Base-by-base conservation (phyloP, 2,888 invertebrate species). In the Calameuta idolon region DNA sequence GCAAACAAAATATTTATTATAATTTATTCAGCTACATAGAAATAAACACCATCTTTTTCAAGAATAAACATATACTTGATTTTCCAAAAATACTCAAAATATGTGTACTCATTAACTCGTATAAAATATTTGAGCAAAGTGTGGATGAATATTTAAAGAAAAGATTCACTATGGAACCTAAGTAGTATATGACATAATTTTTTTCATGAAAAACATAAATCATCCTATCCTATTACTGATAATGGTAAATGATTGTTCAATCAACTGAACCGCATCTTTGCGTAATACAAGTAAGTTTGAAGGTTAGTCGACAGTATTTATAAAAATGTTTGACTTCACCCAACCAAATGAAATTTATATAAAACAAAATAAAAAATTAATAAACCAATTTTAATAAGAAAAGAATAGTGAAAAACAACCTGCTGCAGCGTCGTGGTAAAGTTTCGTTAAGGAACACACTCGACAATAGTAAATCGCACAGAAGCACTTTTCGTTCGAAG, bases 1-100 rank as follows among this genome's bases (percentile, higher is more conserved):
- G 80, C 55, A 82, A 79, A 84, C 11, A 76, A 12, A 82, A 12
- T 75, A 74, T 33, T 71, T 71, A 55, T 55, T 55, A 55, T 23
- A 55, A 55, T 55, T 55, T 9, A 23, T 15, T 15, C 40, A 40
- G 5, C 5, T 55, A 23, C 1, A 23, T 55, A 9, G 55, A 55
- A 55, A 23, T 9, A 23, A 55, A 23, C 23, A 23, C 2, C 9
- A 1, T 23, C 55, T 2, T 55, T 55, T 55, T 55, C 2, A 55
- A 55, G 9, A 23, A 55, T 2, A 55, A 55, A 23, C 23, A 9
- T 55, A 23, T 55, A 23, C 23, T 55, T 55, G 23, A 9, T 55
- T 55, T 55, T 55, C 9, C 55, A 23, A 55, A 23, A 55, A 23
- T 2, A 55, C 23, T 55, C 23, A 55, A 55, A 55, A 23, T 55